Evolutionary conservation across 2,888 invertebrate species (phyloP).

Genomic region (Hanleya hanleyi): DNA sequence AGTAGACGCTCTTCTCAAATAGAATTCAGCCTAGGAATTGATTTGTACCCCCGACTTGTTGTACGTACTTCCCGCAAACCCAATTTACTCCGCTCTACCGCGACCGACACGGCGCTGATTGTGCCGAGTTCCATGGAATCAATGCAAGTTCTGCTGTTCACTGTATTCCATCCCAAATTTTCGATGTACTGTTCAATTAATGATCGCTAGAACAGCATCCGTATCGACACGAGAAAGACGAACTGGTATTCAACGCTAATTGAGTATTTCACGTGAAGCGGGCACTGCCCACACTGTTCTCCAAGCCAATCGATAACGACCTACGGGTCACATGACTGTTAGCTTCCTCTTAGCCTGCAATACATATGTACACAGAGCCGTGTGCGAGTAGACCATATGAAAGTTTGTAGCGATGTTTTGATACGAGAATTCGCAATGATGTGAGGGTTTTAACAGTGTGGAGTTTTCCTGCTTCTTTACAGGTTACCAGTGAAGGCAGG

Average conservation of each 20-base stretch:
- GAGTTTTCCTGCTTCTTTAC: neutral
- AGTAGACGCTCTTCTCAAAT: neutral
- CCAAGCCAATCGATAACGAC: constrained; percentile 1
- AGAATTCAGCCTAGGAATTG: neutral
- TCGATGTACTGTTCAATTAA: neutral
- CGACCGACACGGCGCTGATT: neutral
- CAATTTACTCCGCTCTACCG: neutral
- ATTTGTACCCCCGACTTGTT: neutral
- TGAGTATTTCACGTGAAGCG: neutral
- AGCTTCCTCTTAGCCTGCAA: neutral
- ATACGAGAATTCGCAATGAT: neutral
- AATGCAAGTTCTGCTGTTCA: neutral
- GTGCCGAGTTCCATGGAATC: neutral
- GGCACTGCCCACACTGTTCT: constrained; percentile 2
- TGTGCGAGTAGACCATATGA: neutral
- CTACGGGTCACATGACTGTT: neutral
- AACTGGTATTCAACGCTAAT: neutral
- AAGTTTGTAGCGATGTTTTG: neutral
- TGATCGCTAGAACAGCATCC: neutral
- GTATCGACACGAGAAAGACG: neutral
- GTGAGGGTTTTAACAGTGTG: too few species aligned
- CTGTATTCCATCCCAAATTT: neutral
- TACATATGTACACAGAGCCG: neutral
- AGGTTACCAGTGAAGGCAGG: too few species aligned
- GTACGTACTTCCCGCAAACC: neutral